Base-by-base conservation (phyloP, 35 echinoderm and acorn worm species). In the Ophiothrix spiculata region DNA sequence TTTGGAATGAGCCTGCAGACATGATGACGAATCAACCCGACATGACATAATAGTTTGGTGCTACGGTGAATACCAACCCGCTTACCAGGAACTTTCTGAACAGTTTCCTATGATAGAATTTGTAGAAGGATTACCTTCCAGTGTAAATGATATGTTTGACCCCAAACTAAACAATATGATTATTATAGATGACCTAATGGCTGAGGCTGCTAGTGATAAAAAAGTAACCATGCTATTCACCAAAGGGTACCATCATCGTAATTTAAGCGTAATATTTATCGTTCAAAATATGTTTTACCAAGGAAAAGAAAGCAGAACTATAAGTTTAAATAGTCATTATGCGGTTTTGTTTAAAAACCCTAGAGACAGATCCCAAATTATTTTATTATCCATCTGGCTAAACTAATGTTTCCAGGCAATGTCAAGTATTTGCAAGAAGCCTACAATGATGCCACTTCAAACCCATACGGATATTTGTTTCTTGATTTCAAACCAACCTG, bases 201-300 rank as follows among this genome's bases (percentile, higher is more conserved):
- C 88, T 80, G 38, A 82, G 35, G 38, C 33, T 39, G 83, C 34
- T 21, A 37, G 40, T 35, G 40, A 79, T 36, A 36, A 28, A 36
- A 79, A 79, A 35, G 77, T 79, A 4, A 34, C 77, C 17, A 33
- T 33, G 19, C 34, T 4, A 0, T 83, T 63, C 56, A 88, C 86
- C 25, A 93, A 89, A 74, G 91, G 91, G 1, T 56, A 46, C 34
- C 86, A 88, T 79, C 85, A 88, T 42, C 36, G 86, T 45, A 89
- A 89, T 42, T 13, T 83, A 33, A 49, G 75, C 13, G 91, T 93
- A 4, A 80, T 93, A 11, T 93, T 75, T 32, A 92, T 92, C 23
- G 37, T 80, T 37, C 90, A 92, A 83, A 92, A 92, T 88, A 77
- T 92, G 28, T 92, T 93, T 85, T 78, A 93, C 35, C 29, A 46